Evolutionary conservation across 2,888 invertebrate genomes (phyloP).

Genomic region (Pediacus dermestoides): DNA sequence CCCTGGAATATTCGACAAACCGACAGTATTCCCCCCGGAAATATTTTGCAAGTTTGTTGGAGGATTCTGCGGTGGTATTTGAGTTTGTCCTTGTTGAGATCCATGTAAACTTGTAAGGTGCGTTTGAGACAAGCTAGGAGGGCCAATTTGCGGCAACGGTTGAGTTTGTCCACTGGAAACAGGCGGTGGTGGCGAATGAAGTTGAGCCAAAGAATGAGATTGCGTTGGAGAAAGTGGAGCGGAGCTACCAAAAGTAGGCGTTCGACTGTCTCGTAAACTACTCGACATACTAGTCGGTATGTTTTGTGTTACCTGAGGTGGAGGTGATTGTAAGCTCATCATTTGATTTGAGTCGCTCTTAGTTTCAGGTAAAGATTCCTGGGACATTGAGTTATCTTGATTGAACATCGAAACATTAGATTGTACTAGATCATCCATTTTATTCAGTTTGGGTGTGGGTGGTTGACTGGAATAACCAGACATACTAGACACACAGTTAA

Average conservation of each 20-base stretch:
- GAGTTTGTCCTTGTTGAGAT: slow-evolving; percentile 15
- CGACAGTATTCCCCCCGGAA: no score
- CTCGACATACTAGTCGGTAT: slow-evolving; percentile 18
- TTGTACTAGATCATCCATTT: slow-evolving; percentile 49
- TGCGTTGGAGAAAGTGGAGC: slow-evolving; percentile 24
- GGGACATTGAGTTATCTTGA: slow-evolving; percentile 44
- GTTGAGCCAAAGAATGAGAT: slow-evolving; percentile 24
- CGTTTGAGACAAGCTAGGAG: no score
- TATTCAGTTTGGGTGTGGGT: slow-evolving; percentile 40
- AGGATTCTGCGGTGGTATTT: slow-evolving; percentile 4
- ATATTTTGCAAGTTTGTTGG: no score
- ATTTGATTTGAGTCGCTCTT: slow-evolving; percentile 28
- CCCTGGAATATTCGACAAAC: slow-evolving; percentile 8
- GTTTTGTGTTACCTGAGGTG: slow-evolving; percentile 10
- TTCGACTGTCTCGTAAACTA: slow-evolving; percentile 21
- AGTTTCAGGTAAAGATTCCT: slow-evolving; percentile 41
- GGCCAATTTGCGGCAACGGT: no score
- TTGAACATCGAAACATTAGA: slow-evolving; percentile 36
- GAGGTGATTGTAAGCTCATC: slow-evolving; percentile 24
- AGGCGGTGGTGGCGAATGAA: slow-evolving; percentile 5
- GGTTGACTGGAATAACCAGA: slow-evolving; percentile 43
- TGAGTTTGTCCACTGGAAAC: no score
- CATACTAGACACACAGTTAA: slow-evolving; percentile 48
- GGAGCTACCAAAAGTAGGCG: slow-evolving; percentile 13
- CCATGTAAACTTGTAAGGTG: no score